phyloP scores from a whole-genome alignment of 2,797 vertebrate species.

The Sebastes glaucus region DNA sequence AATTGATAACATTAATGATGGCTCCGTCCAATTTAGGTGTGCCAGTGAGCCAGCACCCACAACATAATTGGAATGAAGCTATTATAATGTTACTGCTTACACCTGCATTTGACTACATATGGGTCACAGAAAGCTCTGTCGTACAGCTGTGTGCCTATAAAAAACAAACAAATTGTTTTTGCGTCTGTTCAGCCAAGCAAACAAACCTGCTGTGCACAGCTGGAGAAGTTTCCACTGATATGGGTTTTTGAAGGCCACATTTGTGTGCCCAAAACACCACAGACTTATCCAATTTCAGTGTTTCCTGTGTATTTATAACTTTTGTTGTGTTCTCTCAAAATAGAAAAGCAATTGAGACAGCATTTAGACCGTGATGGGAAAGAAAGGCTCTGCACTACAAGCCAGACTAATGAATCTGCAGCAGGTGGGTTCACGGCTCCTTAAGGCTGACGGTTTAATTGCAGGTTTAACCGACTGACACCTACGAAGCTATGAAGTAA shows the following conservation, averaged over 20 bases:
- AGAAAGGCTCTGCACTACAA: background rate
- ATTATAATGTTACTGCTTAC: background rate
- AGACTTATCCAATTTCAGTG: background rate
- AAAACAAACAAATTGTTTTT: background rate
- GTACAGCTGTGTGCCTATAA: background rate
- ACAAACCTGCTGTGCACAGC: background rate
- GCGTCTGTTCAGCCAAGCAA: background rate
- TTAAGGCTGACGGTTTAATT: conserved; percentile 33
- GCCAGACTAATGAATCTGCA: conserved; percentile 18
- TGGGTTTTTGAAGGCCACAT: background rate
- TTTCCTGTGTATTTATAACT: background rate
- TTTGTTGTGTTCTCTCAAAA: background rate
- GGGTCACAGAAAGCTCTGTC: background rate
- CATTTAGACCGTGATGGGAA: background rate
- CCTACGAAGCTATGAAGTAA: conserved; percentile 14
- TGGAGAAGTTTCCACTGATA: background rate
- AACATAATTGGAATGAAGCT: background rate
- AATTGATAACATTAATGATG: background rate
- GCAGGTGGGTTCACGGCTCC: background rate
- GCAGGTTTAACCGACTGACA: conserved; percentile 31
- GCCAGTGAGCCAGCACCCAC: background rate
- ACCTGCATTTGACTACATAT: background rate
- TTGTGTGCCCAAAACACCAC: background rate
- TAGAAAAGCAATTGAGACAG: background rate
- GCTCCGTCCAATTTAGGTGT: no score